A percentile compares a stretch with the other conserved stretches of the same genome.
phyloP scores from a whole-genome alignment of 2,888 invertebrate genomes.

The Harmothoe impar region DNA sequence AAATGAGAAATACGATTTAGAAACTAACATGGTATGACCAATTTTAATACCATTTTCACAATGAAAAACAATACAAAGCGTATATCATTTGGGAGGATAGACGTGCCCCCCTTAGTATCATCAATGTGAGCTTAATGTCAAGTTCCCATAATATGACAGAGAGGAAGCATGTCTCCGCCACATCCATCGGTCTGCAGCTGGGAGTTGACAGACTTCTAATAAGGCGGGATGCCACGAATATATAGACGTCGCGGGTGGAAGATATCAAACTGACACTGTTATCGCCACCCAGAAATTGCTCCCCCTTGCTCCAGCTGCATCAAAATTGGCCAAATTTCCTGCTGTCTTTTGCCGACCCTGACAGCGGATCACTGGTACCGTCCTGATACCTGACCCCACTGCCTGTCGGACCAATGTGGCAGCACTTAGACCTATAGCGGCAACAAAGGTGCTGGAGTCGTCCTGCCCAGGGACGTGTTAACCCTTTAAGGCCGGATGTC shows the following conservation, averaged over 20 bases:
- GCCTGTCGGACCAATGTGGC: neutral
- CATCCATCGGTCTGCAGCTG: constrained; percentile 6
- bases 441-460: neutral
- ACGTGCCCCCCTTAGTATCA: no score
- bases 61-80: no score
- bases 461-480: neutral
- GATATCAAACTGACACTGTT: constrained; percentile 39
- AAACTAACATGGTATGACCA: no score
- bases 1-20: no score
- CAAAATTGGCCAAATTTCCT: constrained; percentile 30
- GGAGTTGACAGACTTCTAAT: neutral
- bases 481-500: no score
- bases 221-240: constrained; percentile 32
- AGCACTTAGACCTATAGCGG: neutral
- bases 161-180: neutral
- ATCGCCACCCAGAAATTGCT: constrained; percentile 14
- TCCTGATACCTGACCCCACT: neutral
- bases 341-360: neutral
- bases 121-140: no score
- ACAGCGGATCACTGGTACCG: neutral
- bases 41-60: no score
- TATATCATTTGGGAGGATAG: no score
- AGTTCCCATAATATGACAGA: no score
- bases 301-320: neutral
- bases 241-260: constrained; percentile 29